Percentiles rank a stretch among this genome's conserved stretches.
Evolutionary conservation across 2,888 invertebrate genomes (phyloP).

Genomic region (Gymnocheta viridis): DNA sequence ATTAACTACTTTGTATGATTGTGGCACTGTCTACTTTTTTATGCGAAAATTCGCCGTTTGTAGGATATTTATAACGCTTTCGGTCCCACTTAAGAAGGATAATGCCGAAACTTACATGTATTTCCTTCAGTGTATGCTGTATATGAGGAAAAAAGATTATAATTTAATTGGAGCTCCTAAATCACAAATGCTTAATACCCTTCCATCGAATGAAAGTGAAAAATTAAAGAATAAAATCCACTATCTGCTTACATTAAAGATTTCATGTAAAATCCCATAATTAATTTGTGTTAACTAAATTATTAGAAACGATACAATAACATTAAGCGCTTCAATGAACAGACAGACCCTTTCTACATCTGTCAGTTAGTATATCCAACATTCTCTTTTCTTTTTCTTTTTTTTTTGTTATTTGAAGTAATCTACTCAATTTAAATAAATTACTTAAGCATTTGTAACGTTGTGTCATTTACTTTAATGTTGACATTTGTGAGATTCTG

Average conservation of each 20-base stretch:
- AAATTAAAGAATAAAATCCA: not conserved
- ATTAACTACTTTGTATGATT: too few relatives aligned
- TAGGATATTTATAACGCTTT: too few relatives aligned
- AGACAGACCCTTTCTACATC: not conserved
- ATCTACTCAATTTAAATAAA: not conserved
- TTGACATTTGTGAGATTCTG: not conserved
- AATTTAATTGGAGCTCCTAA: too few relatives aligned
- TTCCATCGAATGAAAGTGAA: not conserved
- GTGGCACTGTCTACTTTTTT: too few relatives aligned
- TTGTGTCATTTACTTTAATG: not conserved
- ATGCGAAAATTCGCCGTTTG: too few relatives aligned
- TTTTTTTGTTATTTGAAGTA: not conserved
- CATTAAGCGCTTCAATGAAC: not conserved
- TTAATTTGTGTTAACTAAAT: not conserved
- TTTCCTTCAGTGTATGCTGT: too few relatives aligned
- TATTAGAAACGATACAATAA: not conserved
- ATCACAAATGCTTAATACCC: not conserved
- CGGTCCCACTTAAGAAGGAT: too few relatives aligned
- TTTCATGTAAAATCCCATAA: not conserved
- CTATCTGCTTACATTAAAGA: not conserved
- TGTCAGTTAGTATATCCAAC: not conserved
- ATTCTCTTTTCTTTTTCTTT: too few relatives aligned
- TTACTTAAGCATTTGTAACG: not conserved
- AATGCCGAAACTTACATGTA: too few relatives aligned
- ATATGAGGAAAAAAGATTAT: too few relatives aligned